Base-by-base conservation (phyloP, 1,140 invertebrate genomes). In the Trachymyrmex cornetzi region DNA sequence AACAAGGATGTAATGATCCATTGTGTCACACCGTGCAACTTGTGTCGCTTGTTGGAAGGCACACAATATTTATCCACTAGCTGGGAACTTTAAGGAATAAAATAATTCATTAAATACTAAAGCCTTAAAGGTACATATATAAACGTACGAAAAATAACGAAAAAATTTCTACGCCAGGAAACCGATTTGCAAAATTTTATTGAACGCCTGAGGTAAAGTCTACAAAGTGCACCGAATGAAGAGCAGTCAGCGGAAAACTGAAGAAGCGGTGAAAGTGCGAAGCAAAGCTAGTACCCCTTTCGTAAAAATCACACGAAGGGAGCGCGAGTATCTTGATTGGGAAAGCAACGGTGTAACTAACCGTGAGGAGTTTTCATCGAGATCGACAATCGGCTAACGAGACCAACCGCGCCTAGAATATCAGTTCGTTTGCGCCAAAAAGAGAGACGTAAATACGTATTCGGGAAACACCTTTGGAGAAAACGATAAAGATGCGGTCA, bases 331-430 rank as follows among this genome's bases (percentile, higher is more conserved):
- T 61, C 71, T 91, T 91, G 93, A 93, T 94, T 93, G 93, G 90
- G 89, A 94, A 93, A 93, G 90, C 90, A 84, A 77, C 85, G 84
- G 92, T 93, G 89, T 93, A 93, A 93, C 93, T 93, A 94, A 93
- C 93, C 92, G 92, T 93, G 89, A 91, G 87, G 79, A 91, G 87
- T 91, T 92, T 92, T 88, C 88, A 93, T 93, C 90, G 88, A 89
- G 89, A 93, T 90, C 87, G 89, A 88, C 85, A 87, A 92, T 90
- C 87, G 88, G 61, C 90, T 92, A 93, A 93, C 92, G 92, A 93
- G 88, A 80, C 77, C 67, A 59, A 77, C 82, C 87, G 89, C 91
- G 88, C 91, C 92, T 90, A 90, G 92, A 93, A 93, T 93, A 93
- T 93, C 90, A 88, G 81, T 88, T 93, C 91, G 88, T 91, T 91